Conservation (phyloP, 1,140 invertebrate species). For the Ooceraea biroi region DNA sequence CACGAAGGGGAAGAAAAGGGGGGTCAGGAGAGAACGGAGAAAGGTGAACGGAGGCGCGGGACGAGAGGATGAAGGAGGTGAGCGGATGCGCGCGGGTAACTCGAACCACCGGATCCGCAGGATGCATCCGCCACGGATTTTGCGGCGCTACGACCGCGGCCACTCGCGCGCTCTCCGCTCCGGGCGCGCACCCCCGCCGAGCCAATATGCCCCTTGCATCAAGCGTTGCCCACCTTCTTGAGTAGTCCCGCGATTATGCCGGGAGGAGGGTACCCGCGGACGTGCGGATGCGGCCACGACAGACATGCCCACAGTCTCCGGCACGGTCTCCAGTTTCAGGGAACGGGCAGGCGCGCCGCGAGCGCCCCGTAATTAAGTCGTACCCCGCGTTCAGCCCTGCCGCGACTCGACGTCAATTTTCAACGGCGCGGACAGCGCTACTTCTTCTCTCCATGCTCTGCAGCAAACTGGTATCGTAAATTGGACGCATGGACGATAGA, state of each 20-base stretch:
- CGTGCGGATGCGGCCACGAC: constrained; percentile 51
- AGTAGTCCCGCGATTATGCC: constrained; percentile 80
- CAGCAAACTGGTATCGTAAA: neutral
- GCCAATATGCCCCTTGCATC: constrained; percentile 84
- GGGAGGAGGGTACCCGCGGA: constrained; percentile 20
- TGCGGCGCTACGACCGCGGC: constrained; percentile 67
- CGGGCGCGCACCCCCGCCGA: constrained; percentile 80
- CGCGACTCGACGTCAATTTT: constrained; percentile 34
- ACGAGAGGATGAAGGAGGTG: constrained; percentile 14
- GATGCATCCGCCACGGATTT: constrained; percentile 75
- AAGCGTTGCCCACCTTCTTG: constrained; percentile 83
- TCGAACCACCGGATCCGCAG: constrained; percentile 76
- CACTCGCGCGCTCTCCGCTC: constrained; percentile 76
- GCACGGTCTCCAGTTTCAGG: constrained; percentile 14
- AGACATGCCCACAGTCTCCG: constrained; percentile 55
- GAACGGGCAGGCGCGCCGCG: constrained; percentile 61
- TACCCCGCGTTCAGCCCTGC: constrained; percentile 67
- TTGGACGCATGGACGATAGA: neutral
- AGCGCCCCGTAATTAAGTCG: constrained; percentile 68
- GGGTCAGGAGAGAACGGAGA: neutral
- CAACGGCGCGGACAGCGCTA: neutral
- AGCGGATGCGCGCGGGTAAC: constrained; percentile 36
- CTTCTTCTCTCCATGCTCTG: neutral
- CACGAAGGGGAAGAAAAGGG: constrained; percentile 62
- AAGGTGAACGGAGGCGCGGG: neutral